Conservation (phyloP, 2,113 vertebrate species). For the Microtus pennsylvanicus region DNA sequence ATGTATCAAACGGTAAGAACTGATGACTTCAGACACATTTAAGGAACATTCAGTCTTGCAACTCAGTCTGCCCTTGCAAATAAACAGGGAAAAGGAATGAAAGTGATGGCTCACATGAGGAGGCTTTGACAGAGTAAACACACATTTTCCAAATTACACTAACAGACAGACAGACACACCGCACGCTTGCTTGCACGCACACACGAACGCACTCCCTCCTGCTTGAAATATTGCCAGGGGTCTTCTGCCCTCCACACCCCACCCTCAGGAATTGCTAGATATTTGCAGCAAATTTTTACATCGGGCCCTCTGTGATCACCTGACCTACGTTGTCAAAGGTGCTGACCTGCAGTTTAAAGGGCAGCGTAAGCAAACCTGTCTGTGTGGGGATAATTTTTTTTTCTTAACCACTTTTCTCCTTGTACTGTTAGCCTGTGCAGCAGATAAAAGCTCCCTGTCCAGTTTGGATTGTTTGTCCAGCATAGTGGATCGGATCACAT, state of each 20-base stretch:
- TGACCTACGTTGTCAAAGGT: conserved; percentile 54
- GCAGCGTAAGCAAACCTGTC: conserved; percentile 43
- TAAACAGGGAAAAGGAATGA: neutral
- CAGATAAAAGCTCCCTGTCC: conserved; percentile 88
- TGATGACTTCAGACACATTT: neutral
- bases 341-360: conserved; percentile 48
- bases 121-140: neutral
- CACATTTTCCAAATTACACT: neutral
- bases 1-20: conserved; percentile 91
- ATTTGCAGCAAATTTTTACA: conserved; percentile 56
- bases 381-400: conserved; percentile 7
- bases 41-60: neutral
- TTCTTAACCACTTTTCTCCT: conserved; percentile 50
- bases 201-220: neutral
- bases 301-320: conserved; percentile 45
- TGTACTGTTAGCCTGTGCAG: conserved; percentile 82
- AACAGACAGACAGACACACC: neutral
- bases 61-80: neutral
- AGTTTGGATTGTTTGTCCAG: conserved; percentile 97
- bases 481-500: conserved; percentile 96
- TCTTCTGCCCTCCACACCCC: neutral
- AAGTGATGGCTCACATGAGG: neutral
- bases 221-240: neutral
- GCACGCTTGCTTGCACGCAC: neutral
- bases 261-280: conserved; percentile 20